Conservation (phyloP, 2,113 vertebrate species). For the Pterophyllum scalare region DNA sequence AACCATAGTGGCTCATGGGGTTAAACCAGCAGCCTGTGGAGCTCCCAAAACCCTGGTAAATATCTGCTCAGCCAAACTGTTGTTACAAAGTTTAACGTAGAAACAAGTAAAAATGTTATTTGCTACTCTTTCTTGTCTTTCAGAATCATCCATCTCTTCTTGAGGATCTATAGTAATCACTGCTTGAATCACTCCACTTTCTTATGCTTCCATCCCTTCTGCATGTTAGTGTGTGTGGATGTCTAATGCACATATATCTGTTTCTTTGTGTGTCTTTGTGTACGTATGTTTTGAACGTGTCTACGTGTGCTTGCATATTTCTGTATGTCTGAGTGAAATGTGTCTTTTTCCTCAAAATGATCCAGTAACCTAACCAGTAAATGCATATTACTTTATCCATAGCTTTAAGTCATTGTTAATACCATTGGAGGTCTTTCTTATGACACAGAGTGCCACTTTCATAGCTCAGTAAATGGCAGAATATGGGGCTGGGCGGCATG, state of each 20-base stretch:
- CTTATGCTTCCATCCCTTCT: conserved; percentile 34
- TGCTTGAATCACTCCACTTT: conserved; percentile 45
- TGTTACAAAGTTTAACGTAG: background rate
- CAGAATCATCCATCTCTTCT: conserved; percentile 58
- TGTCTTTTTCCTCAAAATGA: conserved; percentile 36
- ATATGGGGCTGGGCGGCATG: conserved; percentile 26
- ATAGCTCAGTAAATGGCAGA: background rate
- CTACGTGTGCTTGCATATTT: conserved; percentile 14
- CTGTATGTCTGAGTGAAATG: conserved; percentile 15
- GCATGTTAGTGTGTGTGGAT: conserved; percentile 23
- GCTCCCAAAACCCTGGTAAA: conserved; percentile 52
- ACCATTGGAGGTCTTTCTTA: background rate
- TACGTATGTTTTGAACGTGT: conserved; percentile 10
- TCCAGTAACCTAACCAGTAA: conserved; percentile 24
- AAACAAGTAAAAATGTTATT: background rate
- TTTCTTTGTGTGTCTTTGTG: conserved; percentile 10
- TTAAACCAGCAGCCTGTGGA: conserved; percentile 24
- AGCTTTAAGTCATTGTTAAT: background rate
- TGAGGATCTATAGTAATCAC: conserved; percentile 64
- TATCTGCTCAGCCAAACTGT: background rate
- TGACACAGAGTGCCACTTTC: conserved; percentile 12
- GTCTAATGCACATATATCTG: background rate
- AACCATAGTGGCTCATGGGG: conserved; percentile 50
- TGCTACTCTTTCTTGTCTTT: conserved; percentile 26
- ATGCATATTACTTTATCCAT: background rate